Evolutionary conservation across 2,888 invertebrate genomes (phyloP), one percentile per base, ranked within the genome.

Genomic region (Polymixis lichenea): DNA sequence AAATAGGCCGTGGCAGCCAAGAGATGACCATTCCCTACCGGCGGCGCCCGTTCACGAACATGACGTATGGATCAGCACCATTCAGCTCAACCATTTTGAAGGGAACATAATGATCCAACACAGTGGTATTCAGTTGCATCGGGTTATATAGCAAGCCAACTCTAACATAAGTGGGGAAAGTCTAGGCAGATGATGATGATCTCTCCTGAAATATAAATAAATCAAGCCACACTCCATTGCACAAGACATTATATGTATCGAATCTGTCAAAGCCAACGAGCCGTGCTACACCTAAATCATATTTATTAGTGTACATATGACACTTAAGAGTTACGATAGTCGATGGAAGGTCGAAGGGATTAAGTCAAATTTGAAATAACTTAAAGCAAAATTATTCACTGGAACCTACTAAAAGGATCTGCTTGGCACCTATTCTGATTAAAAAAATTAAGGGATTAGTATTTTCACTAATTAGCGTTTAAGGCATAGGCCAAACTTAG

Each of bases 221-320:
- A 28, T 15, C 2, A 55, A 19, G n/a, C 7, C 4, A 32, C 19
- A n/a, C 4, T 1, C 17, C 22, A 43, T 62, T 17, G 15, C 15
- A 28, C 28, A 28, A 60, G 25, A 19, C 61, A 17, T 17, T 11
- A 43, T 17, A 25, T 25, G n/a, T n/a, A n/a, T 22, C 7, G n/a
- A 38, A 66, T 25, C 19, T 32, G 55, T 49, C 55, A 62, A 32
- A 78, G 1, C 22, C 43, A 83, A 79, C 61, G 80, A 72, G 60
- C 22, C 51, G 60, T n/a, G 32, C 17, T 49, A 53, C 13, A 71
- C 71, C 65, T 56, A 71, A 78, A 61, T 61, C 68, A 68, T 77
- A 82, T 82, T 43, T 74, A 74, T 72, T 56, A 74, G 58, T 68
- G 0, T 53, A 74, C 53, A 78, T 32, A 71, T 38, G 72, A 71